A percentile compares a stretch with the other conserved stretches of the same genome.
Conservation (phyloP, 1,140 invertebrate species). For the Drosophila kohkoa region DNA sequence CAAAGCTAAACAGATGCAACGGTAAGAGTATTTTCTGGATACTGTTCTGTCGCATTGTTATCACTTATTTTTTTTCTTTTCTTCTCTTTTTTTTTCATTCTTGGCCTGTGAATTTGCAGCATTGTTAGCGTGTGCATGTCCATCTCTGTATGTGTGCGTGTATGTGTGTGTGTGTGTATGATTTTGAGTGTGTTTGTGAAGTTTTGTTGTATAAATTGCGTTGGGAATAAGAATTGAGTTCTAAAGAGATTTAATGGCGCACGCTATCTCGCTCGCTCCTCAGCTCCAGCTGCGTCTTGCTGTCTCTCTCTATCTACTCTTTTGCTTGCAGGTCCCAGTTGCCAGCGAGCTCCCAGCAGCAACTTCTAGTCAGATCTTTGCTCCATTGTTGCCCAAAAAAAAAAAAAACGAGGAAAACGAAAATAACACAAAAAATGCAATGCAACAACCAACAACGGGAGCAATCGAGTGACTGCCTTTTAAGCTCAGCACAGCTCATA, state of each 20-base stretch:
- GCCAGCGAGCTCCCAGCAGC: constrained; percentile 5
- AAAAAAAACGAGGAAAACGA: not conserved
- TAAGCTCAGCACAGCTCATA: constrained; percentile 43
- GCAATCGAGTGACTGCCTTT: constrained; percentile 38
- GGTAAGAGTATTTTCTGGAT: constrained; percentile 35
- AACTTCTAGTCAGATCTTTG: constrained; percentile 28
- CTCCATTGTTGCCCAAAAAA: constrained; percentile 41
- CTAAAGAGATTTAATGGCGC: constrained; percentile 83
- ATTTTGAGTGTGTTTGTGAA: constrained; percentile 50
- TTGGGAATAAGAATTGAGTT: constrained; percentile 84
- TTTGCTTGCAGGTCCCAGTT: constrained; percentile 15
- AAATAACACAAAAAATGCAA: constrained; percentile 19
- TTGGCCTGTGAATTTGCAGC: constrained; percentile 54
- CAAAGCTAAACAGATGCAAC: no score
- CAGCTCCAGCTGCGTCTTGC: constrained; percentile 8
- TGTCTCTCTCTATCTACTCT: constrained; percentile 18
- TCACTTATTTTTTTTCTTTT: constrained; percentile 20
- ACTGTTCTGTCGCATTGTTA: constrained; percentile 13
- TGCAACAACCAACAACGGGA: constrained; percentile 22
- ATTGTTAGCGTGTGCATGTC: constrained; percentile 49
- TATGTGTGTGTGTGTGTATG: constrained; percentile 25
- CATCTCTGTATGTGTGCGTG: constrained; percentile 22
- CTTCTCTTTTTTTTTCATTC: not conserved
- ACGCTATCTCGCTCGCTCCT: constrained; percentile 45
- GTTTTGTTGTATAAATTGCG: constrained; percentile 83